These are phyloP conservation scores for Andrena dorsata DNA, from an alignment of 2,888 invertebrate genomes.

Conservation along the genomic window DNA sequence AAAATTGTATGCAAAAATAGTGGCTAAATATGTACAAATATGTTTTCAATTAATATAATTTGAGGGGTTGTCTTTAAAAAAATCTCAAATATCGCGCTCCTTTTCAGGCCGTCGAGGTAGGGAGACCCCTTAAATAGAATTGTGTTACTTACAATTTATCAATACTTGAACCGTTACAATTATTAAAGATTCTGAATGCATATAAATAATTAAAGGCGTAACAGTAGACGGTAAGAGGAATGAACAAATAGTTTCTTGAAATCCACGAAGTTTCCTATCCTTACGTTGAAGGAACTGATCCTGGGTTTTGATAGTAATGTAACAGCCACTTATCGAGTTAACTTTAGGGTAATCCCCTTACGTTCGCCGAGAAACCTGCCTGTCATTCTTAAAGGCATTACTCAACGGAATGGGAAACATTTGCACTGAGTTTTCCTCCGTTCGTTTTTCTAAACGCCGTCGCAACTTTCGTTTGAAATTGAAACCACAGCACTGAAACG, in stretches of 20 bases:
- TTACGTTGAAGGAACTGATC: conserved; percentile 18
- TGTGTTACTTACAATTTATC: background rate
- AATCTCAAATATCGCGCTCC: too few relatives aligned
- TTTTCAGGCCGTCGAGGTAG: too few relatives aligned
- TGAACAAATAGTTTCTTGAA: background rate
- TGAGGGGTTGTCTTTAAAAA: too few relatives aligned
- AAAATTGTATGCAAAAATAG: too few relatives aligned
- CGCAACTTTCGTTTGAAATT: background rate
- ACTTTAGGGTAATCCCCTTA: conserved; percentile 26
- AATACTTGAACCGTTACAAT: background rate
- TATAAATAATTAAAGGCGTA: conserved; percentile 27
- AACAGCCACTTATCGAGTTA: conserved; percentile 6
- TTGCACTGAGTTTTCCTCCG: background rate
- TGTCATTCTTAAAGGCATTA: background rate
- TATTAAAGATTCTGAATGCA: conserved; percentile 14
- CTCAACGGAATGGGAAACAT: background rate
- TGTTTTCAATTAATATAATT: too few relatives aligned
- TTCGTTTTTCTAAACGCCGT: background rate
- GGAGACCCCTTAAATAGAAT: background rate
- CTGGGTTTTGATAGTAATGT: conserved; percentile 11
- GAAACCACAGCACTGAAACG: background rate
- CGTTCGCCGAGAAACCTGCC: background rate
- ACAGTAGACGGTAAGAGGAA: conserved; percentile 22
- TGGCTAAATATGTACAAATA: too few relatives aligned
- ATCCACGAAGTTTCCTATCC: conserved; percentile 28